Evolutionary conservation across 2,113 vertebrate species (phyloP).

Genomic region (Okapia johnstoni): DNA sequence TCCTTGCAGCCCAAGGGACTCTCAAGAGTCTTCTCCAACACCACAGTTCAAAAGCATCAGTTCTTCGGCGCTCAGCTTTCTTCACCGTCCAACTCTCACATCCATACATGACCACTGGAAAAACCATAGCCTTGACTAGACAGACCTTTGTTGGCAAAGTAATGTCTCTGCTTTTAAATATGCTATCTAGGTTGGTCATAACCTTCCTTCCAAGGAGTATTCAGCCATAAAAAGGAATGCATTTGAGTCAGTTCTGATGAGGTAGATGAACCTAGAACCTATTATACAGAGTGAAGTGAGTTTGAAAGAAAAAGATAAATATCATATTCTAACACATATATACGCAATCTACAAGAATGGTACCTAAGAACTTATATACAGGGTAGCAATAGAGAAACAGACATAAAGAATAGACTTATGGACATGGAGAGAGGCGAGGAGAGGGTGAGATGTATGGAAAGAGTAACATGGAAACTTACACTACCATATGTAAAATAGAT

Average conservation of each 20-base stretch:
- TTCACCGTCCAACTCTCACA: too few species aligned
- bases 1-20: too few species aligned
- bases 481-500: background rate
- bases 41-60: too few species aligned
- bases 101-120: too few species aligned
- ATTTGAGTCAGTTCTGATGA: background rate
- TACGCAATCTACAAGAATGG: background rate
- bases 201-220: too few species aligned
- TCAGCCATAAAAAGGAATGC: background rate
- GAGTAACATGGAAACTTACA: background rate
- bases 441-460: background rate
- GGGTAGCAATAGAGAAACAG: background rate
- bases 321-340: background rate
- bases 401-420: background rate
- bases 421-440: background rate
- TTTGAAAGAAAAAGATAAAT: background rate
- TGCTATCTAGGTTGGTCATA: too few species aligned
- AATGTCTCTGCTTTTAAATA: too few species aligned
- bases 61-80: too few species aligned
- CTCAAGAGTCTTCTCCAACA: too few species aligned
- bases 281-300: background rate
- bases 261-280: background rate
- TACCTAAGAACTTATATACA: background rate
- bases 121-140: too few species aligned
- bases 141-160: too few species aligned